Evolutionary conservation across 2,113 vertebrate genomes (phyloP).

Genomic region (Peromyscus polionotus): DNA sequence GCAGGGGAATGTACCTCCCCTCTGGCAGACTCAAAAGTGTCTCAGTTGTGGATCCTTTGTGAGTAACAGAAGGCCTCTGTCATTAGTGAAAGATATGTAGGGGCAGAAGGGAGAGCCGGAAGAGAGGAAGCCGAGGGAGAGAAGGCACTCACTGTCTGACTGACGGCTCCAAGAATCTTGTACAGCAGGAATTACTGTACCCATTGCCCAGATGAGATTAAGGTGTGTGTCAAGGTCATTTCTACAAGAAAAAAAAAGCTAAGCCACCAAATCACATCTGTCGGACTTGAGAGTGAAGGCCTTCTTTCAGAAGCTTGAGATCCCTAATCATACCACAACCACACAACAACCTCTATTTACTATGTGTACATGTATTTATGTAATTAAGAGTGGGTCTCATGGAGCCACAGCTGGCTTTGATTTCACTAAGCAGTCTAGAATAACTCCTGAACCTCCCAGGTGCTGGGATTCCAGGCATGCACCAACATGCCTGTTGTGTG

Average conservation of each 20-base stretch:
- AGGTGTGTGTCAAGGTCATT: background rate
- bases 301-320: slow-evolving; percentile 6
- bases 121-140: background rate
- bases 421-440: no score
- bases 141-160: background rate
- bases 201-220: slow-evolving; percentile 24
- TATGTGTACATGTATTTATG: background rate
- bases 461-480: background rate
- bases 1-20: background rate
- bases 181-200: background rate
- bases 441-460: background rate
- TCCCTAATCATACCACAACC: background rate
- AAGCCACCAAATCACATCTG: background rate
- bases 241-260: slow-evolving; percentile 17
- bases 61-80: background rate
- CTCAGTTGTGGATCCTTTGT: background rate
- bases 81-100: background rate
- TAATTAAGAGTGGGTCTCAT: background rate
- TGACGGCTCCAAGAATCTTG: slow-evolving; percentile 30
- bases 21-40: background rate
- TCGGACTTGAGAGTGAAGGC: background rate
- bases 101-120: background rate
- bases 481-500: background rate
- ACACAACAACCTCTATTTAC: background rate
- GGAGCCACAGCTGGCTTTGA: background rate